These are phyloP conservation scores for Pagrus major DNA, from an alignment of 2,113 vertebrate genomes.

Conservation along the genomic window DNA sequence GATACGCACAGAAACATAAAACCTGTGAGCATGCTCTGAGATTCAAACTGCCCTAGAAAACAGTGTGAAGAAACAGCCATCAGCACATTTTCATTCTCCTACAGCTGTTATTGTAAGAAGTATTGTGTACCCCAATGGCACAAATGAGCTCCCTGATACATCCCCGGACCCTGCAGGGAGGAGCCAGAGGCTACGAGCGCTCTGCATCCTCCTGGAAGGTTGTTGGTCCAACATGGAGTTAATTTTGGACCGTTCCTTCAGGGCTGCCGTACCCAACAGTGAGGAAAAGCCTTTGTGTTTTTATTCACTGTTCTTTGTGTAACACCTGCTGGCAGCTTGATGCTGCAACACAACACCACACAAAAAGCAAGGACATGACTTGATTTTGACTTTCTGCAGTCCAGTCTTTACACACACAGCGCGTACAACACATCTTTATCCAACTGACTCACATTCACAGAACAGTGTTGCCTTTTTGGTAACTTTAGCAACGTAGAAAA, in stretches of 20 bases:
- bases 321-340: constrained; percentile 29
- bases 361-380: constrained; percentile 7
- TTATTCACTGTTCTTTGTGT: not conserved
- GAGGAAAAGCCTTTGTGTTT: not conserved
- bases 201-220: constrained; percentile 27
- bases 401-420: not conserved
- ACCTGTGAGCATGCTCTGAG: not conserved
- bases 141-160: constrained; percentile 15
- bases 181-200: constrained; percentile 44
- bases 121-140: constrained; percentile 7
- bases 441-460: too few species aligned
- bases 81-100: constrained; percentile 36
- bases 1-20: not conserved
- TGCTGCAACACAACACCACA: not conserved
- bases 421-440: too few species aligned
- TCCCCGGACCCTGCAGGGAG: constrained; percentile 4
- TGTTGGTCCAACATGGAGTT: constrained; percentile 49
- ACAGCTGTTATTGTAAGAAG: constrained; percentile 1
- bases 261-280: constrained; percentile 14
- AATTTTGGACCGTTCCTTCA: constrained; percentile 40
- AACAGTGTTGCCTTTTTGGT: too few species aligned
- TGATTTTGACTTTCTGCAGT: not conserved
- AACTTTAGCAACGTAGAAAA: too few species aligned
- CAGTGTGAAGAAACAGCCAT: not conserved
- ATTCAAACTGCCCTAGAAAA: too few species aligned